Percentiles rank a stretch among this genome's conserved stretches.
Evolutionary conservation across 2,113 vertebrate genomes (phyloP).

Genomic region (Tupaia chinensis): DNA sequence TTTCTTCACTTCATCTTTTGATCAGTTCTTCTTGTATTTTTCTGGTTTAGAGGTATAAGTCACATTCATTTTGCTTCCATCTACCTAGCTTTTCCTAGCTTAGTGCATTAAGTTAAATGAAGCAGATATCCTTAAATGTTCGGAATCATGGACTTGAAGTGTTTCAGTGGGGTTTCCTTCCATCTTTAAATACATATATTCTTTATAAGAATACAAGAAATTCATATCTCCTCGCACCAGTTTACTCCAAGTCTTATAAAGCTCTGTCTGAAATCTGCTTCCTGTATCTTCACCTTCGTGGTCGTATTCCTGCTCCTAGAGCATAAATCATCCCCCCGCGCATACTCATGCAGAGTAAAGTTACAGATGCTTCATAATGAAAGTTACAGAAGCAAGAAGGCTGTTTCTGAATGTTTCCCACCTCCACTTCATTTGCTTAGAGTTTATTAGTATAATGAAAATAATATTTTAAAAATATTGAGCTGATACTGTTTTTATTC

Average conservation of each 20-base stretch:
- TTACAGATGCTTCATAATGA: not conserved
- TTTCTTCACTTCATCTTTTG: not conserved
- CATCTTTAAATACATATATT: not conserved
- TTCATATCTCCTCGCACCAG: not conserved
- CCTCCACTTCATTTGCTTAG: not conserved
- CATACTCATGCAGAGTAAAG: not conserved
- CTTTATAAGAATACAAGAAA: not conserved
- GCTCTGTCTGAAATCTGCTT: not conserved
- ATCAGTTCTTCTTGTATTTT: not conserved
- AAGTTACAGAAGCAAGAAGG: not conserved
- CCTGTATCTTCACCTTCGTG: not conserved
- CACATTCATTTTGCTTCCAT: not conserved
- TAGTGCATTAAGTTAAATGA: not conserved
- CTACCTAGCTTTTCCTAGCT: not conserved
- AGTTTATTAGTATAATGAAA: not conserved
- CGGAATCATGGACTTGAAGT: not conserved
- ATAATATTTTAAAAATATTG: not conserved
- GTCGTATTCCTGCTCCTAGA: not conserved
- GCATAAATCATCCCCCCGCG: not conserved
- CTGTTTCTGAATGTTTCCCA: not conserved
- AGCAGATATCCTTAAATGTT: slow-evolving; percentile 28
- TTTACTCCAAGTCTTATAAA: slow-evolving; percentile 52
- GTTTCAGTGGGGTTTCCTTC: not conserved
- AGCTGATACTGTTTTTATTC: not conserved
- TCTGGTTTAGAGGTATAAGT: not conserved